Base-by-base conservation (phyloP, 2,888 invertebrate genomes). In the Ichneumoninae sp. region DNA sequence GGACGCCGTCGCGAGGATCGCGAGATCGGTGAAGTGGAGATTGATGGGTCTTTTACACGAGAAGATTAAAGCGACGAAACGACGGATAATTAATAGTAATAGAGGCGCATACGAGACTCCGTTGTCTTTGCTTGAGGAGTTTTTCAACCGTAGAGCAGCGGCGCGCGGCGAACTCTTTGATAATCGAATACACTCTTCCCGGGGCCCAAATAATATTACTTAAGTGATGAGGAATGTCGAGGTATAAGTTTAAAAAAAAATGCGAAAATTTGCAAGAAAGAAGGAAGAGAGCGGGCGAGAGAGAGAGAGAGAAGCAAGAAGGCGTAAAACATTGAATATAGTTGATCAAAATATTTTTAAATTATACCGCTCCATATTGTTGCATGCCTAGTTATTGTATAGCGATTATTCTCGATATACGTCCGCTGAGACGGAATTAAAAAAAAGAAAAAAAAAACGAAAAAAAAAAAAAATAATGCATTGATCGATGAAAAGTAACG, bases 151-250 rank as follows among this genome's bases (percentile, higher is more conserved):
- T 68, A 87, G 85, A 54, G 8, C 87, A 84, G 85, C 85, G 87
- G 86, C 87, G 89, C 86, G 86, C 87, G 89, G 89, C 86, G 86
- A 47, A 88, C 88, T 89, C 89, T 89, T 88, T 85, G 85, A 89
- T 88, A 90, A 88, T 87, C 86, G 86, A 86, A 88, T 89, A 92
- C 90, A 92, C 91, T 92, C 91, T 93, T 92, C 91, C 92, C 92
- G 93, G 63, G 93, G 93, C 93, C 93, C 93, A 93, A 93, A 91
- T 92, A 91, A 92, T 91, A 92, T 93, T 93, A 90, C 86, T 89
- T 89, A 85, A 75, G 26, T 83, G 70, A 81, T 66, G 80, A 81
- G 77, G 70, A 74, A 66, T 70, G 71, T 70, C 66, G 60, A 78
- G 57, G 83, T 36, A 84, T 83, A 85, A 86, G 63, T 33, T 16